Evolutionary conservation across 2,888 invertebrate genomes (phyloP), one percentile per base, ranked within the genome.

Genomic region (Ichneumoninae sp.): DNA sequence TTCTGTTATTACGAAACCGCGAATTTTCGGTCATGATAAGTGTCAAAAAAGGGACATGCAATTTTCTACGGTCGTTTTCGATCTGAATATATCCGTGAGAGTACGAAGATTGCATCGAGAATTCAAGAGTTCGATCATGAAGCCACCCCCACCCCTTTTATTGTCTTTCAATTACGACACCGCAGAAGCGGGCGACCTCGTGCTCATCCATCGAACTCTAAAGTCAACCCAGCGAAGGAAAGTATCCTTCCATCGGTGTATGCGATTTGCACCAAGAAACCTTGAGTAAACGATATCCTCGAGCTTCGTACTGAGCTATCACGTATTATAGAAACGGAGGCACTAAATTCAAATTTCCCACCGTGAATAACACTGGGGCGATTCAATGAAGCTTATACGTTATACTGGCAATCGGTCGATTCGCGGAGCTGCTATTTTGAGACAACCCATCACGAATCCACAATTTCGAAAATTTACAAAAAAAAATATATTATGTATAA

Each of bases 41-140:
- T 33, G 1, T 4, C 0, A 26, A 26, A 26, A 57, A 57, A 8
- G 57, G 4, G 19, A 76, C 26, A 8, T 26, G 65, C 75, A 75
- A n/a, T 63, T 63, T 57, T 26, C 10, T 22, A 22, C 0, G 0
- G 3, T 8, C 8, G 10, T 22, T 22, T 57, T 30, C 26, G 6
- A 8, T 60, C 13, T 1, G 60, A 60, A 60, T 30, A 60, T 30
- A 30, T 60, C 16, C 13, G 60, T 16, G 74, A 30, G 36, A 8
- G 44, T 1, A 36, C 36, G 33, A n/a, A 30, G 7, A 65, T 57
- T 50, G 47, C 36, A 50, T 70, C 13, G 30, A 47, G 26, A 26
- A 70, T 77, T 81, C 50, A 78, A 70, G 70, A 84, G 47, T 74
- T 81, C 16, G 63, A 79, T 50, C 65, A 57, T 79, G 63, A 82